Conservation (phyloP, 2,797 vertebrate species). For the Pteronotus mesoamericanus region DNA sequence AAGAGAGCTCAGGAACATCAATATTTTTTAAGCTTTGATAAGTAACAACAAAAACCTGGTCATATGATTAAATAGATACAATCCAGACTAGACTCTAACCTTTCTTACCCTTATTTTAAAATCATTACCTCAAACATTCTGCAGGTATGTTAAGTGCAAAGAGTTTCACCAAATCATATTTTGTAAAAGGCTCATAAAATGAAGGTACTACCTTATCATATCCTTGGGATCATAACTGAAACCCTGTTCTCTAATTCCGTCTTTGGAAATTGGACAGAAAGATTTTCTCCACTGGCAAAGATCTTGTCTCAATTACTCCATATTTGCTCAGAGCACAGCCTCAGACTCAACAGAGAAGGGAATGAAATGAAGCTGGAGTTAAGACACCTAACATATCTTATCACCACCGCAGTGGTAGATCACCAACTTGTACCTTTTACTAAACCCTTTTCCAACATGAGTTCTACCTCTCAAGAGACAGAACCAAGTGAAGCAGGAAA, state of each 20-base stretch:
- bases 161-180: background rate
- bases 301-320: background rate
- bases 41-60: background rate
- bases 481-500: background rate
- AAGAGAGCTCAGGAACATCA: background rate
- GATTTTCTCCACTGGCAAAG: background rate
- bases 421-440: background rate
- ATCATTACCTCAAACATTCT: background rate
- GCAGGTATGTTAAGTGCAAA: background rate
- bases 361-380: background rate
- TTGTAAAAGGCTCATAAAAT: constrained; percentile 28
- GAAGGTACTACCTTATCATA: background rate
- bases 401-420: background rate
- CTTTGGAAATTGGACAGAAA: constrained; percentile 37
- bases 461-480: background rate
- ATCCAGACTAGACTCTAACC: background rate
- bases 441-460: background rate
- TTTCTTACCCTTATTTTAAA: background rate
- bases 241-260: constrained; percentile 6
- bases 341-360: background rate
- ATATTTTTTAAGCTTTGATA: background rate
- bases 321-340: background rate
- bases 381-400: background rate
- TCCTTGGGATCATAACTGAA: background rate
- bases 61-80: background rate